Conservation (phyloP, 2,888 invertebrate genomes). For the Tenthredo distinguenda region DNA sequence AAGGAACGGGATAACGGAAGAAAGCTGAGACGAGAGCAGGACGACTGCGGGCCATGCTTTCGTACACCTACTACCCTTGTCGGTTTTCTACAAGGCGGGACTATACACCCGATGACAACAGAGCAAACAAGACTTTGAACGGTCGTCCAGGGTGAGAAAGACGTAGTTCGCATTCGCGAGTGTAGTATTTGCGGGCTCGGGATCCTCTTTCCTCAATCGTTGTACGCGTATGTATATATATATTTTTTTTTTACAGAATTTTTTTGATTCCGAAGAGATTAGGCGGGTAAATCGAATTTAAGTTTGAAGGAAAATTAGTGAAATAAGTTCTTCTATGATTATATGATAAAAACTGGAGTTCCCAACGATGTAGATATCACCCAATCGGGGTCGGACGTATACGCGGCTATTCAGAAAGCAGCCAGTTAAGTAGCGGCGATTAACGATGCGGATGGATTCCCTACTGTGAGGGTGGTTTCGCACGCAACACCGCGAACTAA, state of each 20-base stretch:
- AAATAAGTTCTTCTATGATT: not conserved
- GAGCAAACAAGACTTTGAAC: conserved; percentile 31
- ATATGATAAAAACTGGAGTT: not conserved
- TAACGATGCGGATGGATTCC: conserved; percentile 29
- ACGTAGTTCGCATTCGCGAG: not conserved
- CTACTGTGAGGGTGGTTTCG: not conserved
- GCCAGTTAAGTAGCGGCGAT: conserved; percentile 30
- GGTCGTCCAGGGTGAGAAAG: not conserved
- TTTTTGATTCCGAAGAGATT: not conserved
- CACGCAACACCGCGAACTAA: conserved; percentile 36
- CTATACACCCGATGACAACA: not conserved
- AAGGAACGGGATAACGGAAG: not conserved
- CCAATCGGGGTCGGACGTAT: no score
- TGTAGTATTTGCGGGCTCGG: not conserved
- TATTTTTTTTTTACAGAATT: not conserved
- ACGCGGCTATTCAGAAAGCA: not conserved
- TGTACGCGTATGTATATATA: no score
- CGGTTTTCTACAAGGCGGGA: not conserved
- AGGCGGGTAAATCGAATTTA: not conserved
- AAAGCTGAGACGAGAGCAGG: not conserved
- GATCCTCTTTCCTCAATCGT: conserved; percentile 6
- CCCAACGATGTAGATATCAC: not conserved
- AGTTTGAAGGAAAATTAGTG: not conserved
- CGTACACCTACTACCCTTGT: conserved; percentile 13
- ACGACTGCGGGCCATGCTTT: no score